Conservation (phyloP, 2,888 invertebrate species). For the Rosalia funebris region DNA sequence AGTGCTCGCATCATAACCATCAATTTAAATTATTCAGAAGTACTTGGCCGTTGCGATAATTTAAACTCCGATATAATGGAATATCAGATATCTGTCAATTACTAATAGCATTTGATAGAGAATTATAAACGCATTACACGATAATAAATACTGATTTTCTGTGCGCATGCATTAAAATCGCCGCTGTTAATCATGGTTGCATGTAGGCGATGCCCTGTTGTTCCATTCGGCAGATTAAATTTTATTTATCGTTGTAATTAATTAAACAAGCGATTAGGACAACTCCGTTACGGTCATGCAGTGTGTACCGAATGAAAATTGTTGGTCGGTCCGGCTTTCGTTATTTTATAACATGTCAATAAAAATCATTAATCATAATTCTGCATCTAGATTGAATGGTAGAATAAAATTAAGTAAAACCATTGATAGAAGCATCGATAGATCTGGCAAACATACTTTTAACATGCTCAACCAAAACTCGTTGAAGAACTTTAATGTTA, state of each 20-base stretch:
- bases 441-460: too few species aligned
- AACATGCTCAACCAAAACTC: too few species aligned
- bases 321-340: too few species aligned
- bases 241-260: slow-evolving; percentile 21
- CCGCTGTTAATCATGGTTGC: slow-evolving; percentile 5
- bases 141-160: slow-evolving; percentile 48
- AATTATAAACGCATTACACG: slow-evolving; percentile 54
- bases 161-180: slow-evolving; percentile 34
- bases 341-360: too few species aligned
- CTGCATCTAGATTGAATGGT: too few species aligned
- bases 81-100: slow-evolving; percentile 54
- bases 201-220: slow-evolving; percentile 4
- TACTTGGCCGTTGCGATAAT: slow-evolving; percentile 36
- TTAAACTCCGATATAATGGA: slow-evolving; percentile 40
- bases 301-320: too few species aligned
- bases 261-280: slow-evolving; percentile 1
- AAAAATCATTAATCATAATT: too few species aligned
- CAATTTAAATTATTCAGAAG: slow-evolving; percentile 34
- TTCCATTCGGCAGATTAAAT: slow-evolving; percentile 7
- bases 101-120: slow-evolving; percentile 51
- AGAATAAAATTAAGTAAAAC: too few species aligned
- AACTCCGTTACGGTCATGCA: too few species aligned
- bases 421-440: too few species aligned
- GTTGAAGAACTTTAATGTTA: too few species aligned
- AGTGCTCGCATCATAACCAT: slow-evolving; percentile 26